These are phyloP conservation scores for Limanda limanda DNA, from an alignment of 2,113 vertebrate genomes.

Conservation along the genomic window DNA sequence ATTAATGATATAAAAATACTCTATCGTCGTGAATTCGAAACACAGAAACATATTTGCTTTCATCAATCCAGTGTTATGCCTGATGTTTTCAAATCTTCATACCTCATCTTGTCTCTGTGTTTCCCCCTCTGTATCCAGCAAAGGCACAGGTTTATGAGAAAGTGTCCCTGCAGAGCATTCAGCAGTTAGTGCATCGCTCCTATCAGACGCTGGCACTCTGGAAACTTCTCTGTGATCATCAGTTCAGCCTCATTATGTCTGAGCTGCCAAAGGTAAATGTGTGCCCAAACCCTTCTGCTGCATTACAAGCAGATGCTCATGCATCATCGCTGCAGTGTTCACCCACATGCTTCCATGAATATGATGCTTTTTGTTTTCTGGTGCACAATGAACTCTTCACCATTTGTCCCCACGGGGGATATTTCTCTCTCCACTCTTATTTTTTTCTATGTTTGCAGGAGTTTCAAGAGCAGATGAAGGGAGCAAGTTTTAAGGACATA, in stretches of 20 bases:
- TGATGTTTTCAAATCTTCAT: neutral
- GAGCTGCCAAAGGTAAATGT: slow-evolving; percentile 92
- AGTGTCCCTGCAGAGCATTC: slow-evolving; percentile 92
- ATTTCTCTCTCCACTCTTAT: neutral
- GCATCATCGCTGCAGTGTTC: neutral
- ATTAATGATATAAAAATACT: neutral
- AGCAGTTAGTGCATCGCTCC: slow-evolving; percentile 93
- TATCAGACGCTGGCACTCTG: slow-evolving; percentile 94
- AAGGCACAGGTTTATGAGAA: slow-evolving; percentile 96
- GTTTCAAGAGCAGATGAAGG: slow-evolving; percentile 94
- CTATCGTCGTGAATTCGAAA: neutral
- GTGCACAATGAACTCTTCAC: neutral
- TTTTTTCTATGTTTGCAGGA: slow-evolving; percentile 81
- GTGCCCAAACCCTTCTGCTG: neutral
- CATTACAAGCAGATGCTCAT: slow-evolving; percentile 13
- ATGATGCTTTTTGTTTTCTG: neutral
- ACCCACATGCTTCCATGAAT: neutral
- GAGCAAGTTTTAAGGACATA: slow-evolving; percentile 92
- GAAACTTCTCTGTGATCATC: slow-evolving; percentile 97
- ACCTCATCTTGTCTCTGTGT: neutral
- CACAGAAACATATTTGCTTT: neutral
- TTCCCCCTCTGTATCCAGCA: slow-evolving; percentile 69
- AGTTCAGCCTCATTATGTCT: slow-evolving; percentile 91
- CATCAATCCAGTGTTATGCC: neutral
- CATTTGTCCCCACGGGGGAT: neutral